Percentiles rank a stretch among this genome's conserved stretches.
Evolutionary conservation across 2,113 vertebrate genomes (phyloP).

Genomic region (Cryptomyrus ogoouensis): DNA sequence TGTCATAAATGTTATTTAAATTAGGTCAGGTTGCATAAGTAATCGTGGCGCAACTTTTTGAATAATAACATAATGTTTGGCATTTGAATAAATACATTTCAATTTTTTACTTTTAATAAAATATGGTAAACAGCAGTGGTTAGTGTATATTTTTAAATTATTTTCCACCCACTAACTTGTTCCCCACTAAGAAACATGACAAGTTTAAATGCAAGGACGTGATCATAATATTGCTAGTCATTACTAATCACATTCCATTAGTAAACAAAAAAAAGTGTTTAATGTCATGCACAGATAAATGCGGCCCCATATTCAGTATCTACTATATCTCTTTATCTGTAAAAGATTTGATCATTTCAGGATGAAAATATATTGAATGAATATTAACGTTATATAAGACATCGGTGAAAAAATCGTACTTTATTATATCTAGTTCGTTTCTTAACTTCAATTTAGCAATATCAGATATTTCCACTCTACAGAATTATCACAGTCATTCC

Average conservation of each 20-base stretch:
- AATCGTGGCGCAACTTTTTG: constrained; percentile 63
- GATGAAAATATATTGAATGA: background rate
- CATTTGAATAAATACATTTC: constrained; percentile 71
- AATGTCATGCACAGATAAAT: constrained; percentile 47
- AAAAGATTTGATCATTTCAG: background rate
- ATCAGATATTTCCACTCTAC: background rate
- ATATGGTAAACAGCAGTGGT: constrained; percentile 79
- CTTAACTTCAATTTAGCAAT: background rate
- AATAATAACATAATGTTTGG: constrained; percentile 58
- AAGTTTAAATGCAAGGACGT: constrained; percentile 77
- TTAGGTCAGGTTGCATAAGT: constrained; percentile 66
- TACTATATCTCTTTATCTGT: background rate
- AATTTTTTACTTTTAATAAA: constrained; percentile 74
- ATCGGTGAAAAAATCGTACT: background rate
- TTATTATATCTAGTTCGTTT: background rate
- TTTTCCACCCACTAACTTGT: constrained; percentile 64
- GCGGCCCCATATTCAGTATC: background rate
- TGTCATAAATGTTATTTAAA: constrained; percentile 69
- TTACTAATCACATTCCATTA: constrained; percentile 82
- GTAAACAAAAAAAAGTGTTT: constrained; percentile 72
- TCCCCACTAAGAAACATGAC: constrained; percentile 54
- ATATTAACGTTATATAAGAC: background rate
- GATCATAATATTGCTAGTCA: constrained; percentile 32
- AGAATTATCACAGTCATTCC: background rate
- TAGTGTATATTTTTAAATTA: constrained; percentile 87